Conservation (phyloP, 2,888 invertebrate species). For the Cheilosia vulpina region DNA sequence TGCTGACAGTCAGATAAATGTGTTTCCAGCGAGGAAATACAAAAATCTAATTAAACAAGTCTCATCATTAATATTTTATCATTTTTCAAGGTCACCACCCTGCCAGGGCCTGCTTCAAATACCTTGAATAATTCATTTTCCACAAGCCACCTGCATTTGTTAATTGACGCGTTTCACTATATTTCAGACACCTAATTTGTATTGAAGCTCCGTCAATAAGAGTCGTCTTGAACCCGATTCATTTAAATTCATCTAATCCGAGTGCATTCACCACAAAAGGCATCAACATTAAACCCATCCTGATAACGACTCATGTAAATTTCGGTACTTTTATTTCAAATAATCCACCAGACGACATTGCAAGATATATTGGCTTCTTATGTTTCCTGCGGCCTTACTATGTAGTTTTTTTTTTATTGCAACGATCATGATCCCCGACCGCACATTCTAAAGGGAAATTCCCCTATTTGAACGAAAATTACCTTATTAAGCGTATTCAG, state of each 20-base stretch:
- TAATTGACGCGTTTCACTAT: not conserved
- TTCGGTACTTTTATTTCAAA: constrained; percentile 14
- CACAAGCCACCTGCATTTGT: not conserved
- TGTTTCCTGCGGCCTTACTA: not conserved
- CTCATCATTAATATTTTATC: too few species aligned
- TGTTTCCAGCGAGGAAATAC: too few species aligned
- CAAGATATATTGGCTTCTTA: constrained; percentile 2
- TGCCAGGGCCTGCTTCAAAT: too few species aligned
- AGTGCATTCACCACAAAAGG: not conserved
- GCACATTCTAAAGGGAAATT: constrained; percentile 32
- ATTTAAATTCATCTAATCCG: not conserved
- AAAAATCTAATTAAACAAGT: too few species aligned
- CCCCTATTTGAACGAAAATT: constrained; percentile 17
- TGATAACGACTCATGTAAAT: constrained; percentile 1
- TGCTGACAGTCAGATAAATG: too few species aligned
- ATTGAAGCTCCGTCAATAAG: not conserved
- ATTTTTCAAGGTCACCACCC: too few species aligned
- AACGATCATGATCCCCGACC: constrained; percentile 52
- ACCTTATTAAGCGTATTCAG: constrained; percentile 44
- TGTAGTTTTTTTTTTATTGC: not conserved
- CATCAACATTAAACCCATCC: not conserved
- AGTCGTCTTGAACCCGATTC: not conserved
- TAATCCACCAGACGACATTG: not conserved
- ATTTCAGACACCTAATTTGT: not conserved
- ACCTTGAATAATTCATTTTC: not conserved